Base-by-base conservation (phyloP, 2,797 vertebrate genomes). In the Emys orbicularis region DNA sequence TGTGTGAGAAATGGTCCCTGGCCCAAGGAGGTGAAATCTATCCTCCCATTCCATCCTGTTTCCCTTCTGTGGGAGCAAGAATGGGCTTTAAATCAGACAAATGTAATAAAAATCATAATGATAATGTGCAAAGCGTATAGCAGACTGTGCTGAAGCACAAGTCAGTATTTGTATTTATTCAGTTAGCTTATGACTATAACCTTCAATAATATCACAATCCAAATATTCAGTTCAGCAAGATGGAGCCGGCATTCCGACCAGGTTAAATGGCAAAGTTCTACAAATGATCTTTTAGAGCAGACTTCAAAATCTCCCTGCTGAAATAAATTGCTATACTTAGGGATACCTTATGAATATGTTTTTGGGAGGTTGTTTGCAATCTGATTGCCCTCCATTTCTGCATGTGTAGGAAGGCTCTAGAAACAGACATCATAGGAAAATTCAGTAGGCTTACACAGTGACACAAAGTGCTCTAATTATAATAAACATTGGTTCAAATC, bases 121-220 rank as follows among this genome's bases (percentile, higher is more conserved):
- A 44, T 49, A 31, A 49, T 8, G 74, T 77, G 44, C 27, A 49
- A 49, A 77, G 44, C 25, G 3, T 77, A 31, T 29, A 77, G 25
- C 41, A 76, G 74, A 49, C 74, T 77, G 13, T 77, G 44, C 47
- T 77, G 74, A 47, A 77, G 4, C 25, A 18, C 80, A 83, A 44
- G 59, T 86, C 52, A 83, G 79, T 92, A 90, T 93, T 54, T 87
- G 15, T 88, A 65, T 93, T 86, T 11, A 10, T 21, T 91, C 74
- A 86, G 12, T 41, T 79, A 81, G 25, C 41, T 87, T 50, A 16
- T 72, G 94, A 79, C 27, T 72, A 50, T 87, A 52, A 77, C 47
- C 47, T 88, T 87, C 80, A 82, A 61, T 25, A 61, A 37, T 80
- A 57, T 92, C 92, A 61, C 16, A 72, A 1, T 29, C 8, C 34